Evolutionary conservation across 2,888 invertebrate species (phyloP).

Genomic region (Phorcus lineatus): DNA sequence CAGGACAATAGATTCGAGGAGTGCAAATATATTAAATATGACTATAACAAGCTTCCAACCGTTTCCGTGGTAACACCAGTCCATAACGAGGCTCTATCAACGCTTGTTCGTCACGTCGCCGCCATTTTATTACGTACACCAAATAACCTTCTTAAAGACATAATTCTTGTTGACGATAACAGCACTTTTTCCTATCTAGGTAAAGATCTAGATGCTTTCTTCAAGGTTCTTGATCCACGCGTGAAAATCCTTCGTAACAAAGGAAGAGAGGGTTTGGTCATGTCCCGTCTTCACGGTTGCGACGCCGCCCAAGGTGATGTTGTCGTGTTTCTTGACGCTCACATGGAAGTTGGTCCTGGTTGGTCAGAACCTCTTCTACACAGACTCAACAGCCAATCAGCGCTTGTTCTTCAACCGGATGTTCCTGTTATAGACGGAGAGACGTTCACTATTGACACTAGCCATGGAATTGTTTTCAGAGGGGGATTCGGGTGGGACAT

Average conservation of each 20-base stretch:
- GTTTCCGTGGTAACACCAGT: conserved; percentile 31
- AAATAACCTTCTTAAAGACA: conserved; percentile 25
- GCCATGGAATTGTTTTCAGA: neutral
- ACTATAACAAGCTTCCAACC: neutral
- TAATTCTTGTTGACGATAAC: conserved; percentile 38
- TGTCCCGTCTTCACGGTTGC: conserved; percentile 31
- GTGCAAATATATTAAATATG: conserved; percentile 2
- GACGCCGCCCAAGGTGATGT: conserved; percentile 28
- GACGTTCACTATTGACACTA: neutral
- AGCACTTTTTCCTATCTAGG: conserved; percentile 31
- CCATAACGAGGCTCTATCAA: conserved; percentile 34
- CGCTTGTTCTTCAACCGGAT: conserved; percentile 31
- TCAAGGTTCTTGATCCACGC: conserved; percentile 18
- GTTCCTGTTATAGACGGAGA: conserved; percentile 6
- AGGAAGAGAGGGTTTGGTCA: conserved; percentile 32
- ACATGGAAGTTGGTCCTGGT: conserved; percentile 32
- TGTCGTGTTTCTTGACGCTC: conserved; percentile 37
- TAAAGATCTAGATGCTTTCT: conserved; percentile 25
- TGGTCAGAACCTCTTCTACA: conserved; percentile 32
- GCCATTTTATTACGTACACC: conserved; percentile 30
- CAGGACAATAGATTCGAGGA: neutral
- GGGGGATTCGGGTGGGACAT: conserved; percentile 31
- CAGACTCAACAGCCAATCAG: neutral
- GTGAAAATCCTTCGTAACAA: conserved; percentile 29
- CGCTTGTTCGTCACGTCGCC: conserved; percentile 30